Percentiles rank a stretch among this genome's conserved stretches.
Conservation (phyloP, 2,888 invertebrate genomes). For the Chrysodeixis includens region DNA sequence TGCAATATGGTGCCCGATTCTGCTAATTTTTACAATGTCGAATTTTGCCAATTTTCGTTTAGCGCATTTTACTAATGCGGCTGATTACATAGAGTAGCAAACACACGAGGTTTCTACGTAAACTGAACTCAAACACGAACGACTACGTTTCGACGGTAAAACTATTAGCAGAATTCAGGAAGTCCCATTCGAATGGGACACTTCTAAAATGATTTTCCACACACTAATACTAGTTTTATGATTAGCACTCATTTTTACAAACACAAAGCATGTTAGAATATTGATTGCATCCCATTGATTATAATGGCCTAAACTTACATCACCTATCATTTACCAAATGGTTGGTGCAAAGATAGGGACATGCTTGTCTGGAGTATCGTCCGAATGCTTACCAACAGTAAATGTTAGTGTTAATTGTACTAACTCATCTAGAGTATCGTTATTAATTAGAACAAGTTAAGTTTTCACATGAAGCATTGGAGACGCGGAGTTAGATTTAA, state of each 20-base stretch:
- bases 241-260: conserved; percentile 49
- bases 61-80: conserved; percentile 16
- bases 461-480: conserved; percentile 34
- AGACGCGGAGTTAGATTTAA: conserved; percentile 57
- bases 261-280: conserved; percentile 55
- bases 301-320: conserved; percentile 27
- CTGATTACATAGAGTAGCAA: conserved; percentile 33
- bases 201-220: conserved; percentile 20
- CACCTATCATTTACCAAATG: conserved; percentile 25
- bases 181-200: conserved; percentile 27
- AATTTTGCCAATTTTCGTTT: conserved; percentile 17
- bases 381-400: conserved; percentile 39
- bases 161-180: conserved; percentile 57
- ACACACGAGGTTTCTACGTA: conserved; percentile 25
- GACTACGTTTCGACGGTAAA: conserved; percentile 51
- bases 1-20: conserved; percentile 52
- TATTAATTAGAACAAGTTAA: conserved; percentile 26
- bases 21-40: conserved; percentile 58
- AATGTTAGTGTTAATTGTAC: conserved; percentile 41
- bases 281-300: conserved; percentile 30
- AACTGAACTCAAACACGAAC: conserved; percentile 32
- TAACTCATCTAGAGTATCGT: conserved; percentile 45
- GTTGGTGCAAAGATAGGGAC: conserved; percentile 28
- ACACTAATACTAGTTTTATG: conserved; percentile 42
- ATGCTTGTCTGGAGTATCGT: conserved; percentile 19